Percentiles rank a stretch among this genome's conserved stretches.
phyloP scores from a whole-genome alignment of 2,888 invertebrate species.

The Sympetrum striolatum region DNA sequence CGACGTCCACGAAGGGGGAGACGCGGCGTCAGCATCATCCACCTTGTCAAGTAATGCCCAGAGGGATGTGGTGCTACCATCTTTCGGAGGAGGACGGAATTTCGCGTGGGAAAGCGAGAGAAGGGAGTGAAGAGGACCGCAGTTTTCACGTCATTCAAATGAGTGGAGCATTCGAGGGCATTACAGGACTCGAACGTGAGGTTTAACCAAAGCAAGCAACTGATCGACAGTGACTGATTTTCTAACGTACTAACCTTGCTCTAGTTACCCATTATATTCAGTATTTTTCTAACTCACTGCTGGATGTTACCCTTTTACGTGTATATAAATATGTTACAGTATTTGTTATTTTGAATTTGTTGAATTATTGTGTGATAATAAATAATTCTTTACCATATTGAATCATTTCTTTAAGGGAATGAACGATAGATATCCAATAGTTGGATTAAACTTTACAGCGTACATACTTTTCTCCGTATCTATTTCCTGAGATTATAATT shows the following conservation, averaged over 20 bases:
- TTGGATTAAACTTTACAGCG: no score
- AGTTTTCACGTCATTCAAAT: neutral
- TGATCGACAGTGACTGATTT: neutral
- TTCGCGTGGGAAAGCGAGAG: constrained; percentile 48
- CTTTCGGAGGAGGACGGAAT: constrained; percentile 45
- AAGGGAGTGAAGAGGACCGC: neutral
- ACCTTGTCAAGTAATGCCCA: neutral
- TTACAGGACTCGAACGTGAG: neutral
- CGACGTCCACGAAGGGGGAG: constrained; percentile 24
- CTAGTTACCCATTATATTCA: neutral
- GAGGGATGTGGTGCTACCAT: constrained; percentile 5
- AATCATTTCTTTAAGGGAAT: no score
- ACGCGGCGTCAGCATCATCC: neutral
- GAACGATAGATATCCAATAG: no score
- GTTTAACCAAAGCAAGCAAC: neutral
- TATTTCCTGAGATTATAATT: no score
- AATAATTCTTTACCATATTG: no score
- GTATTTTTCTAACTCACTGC: neutral
- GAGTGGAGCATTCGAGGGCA: neutral
- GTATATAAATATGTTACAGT: no score
- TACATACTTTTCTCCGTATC: no score
- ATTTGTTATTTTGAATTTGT: no score
- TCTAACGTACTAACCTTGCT: neutral
- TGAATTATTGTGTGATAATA: no score
- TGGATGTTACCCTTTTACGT: no score